Base-by-base conservation (phyloP, 2,888 invertebrate species). In the Macrosoma leucophasiata region DNA sequence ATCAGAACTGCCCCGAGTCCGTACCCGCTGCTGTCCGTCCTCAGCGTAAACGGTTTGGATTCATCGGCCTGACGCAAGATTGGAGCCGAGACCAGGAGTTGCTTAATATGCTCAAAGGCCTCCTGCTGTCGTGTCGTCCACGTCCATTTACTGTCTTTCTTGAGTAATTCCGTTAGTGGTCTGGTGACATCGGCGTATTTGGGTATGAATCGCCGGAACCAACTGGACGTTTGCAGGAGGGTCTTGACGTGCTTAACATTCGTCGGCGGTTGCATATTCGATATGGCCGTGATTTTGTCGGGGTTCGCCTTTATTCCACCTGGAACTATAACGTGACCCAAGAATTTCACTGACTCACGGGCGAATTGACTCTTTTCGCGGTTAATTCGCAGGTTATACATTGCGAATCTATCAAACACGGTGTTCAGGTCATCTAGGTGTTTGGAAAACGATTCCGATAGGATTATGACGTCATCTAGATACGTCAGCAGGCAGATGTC, bases 91-190 rank as follows among this genome's bases (percentile, higher is more conserved):
- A 24, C 24, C 4, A 24, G 13, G n/a, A 24, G 9, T 3, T 24
- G 4, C 5, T 47, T 90, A 89, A 64, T 90, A 77, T 30, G 89
- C 82, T 18, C 89, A 89, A 31, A 90, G 86, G 24, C 24, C n/a
- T 24, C 24, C 24, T 24, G 24, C 13, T 24, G 24, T 14, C n/a
- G 26, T 9, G 31, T 8, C 4, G 15, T 17, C 39, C 52, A 51
- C 13, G 10, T 8, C 49, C 50, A 53, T 2, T 19, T 4, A 7
- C 29, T 29, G 1, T 29, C 41, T 18, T 58, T 54, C 33, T 53
- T 52, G 21, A 47, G 43, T 2, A 56, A 37, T 9, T 32, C 15
- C 1, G 45, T 48, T 3, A 39, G 30, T 3, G 57, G 54, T n/a
- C 45, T 43, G 2, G 46, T 39, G 0, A 53, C 41, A 8, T 37